A percentile compares a stretch with the other conserved stretches of the same genome.
These are phyloP conservation scores for Campoletis raptor DNA, from an alignment of 2,888 invertebrate genomes.

Conservation along the genomic window DNA sequence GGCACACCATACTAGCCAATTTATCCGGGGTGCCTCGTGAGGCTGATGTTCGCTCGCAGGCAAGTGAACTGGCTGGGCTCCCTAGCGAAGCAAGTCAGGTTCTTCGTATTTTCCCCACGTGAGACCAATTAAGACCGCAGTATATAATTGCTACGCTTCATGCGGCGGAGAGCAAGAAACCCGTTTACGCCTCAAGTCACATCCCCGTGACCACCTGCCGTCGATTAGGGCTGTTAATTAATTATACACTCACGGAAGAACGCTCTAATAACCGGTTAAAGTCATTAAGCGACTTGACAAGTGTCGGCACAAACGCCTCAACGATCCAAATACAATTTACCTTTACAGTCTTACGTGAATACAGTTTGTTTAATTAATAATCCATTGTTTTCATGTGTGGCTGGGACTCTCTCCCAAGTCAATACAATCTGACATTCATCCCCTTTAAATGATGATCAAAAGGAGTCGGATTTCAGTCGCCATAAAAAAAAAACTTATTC, in stretches of 20 bases:
- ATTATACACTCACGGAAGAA: constrained; percentile 70
- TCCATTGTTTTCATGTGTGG: not conserved
- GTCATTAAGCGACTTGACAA: constrained; percentile 60
- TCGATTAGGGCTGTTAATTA: constrained; percentile 70
- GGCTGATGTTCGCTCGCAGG: constrained; percentile 51
- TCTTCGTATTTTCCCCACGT: constrained; percentile 65
- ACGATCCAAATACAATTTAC: constrained; percentile 40
- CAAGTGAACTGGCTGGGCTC: constrained; percentile 37
- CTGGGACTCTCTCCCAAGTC: not conserved
- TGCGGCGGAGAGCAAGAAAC: constrained; percentile 68
- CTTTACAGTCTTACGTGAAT: constrained; percentile 38
- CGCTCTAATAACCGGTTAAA: constrained; percentile 63
- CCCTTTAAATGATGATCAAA: not conserved
- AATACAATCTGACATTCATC: constrained; percentile 22
- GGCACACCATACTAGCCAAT: constrained; percentile 62
- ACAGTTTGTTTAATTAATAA: constrained; percentile 38
- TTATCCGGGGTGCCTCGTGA: constrained; percentile 63
- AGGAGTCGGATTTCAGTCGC: not conserved
- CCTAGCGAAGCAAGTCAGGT: constrained; percentile 46
- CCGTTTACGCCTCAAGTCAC: constrained; percentile 67
- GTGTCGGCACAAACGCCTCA: constrained; percentile 20
- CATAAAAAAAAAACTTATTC: not conserved
- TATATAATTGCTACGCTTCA: constrained; percentile 69
- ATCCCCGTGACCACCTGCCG: constrained; percentile 67
- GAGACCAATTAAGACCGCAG: constrained; percentile 70